Percentiles rank a stretch among this genome's conserved stretches.
phyloP scores from a whole-genome alignment of 2,888 invertebrate species.

The Amblyjoppa fuscipennis region DNA sequence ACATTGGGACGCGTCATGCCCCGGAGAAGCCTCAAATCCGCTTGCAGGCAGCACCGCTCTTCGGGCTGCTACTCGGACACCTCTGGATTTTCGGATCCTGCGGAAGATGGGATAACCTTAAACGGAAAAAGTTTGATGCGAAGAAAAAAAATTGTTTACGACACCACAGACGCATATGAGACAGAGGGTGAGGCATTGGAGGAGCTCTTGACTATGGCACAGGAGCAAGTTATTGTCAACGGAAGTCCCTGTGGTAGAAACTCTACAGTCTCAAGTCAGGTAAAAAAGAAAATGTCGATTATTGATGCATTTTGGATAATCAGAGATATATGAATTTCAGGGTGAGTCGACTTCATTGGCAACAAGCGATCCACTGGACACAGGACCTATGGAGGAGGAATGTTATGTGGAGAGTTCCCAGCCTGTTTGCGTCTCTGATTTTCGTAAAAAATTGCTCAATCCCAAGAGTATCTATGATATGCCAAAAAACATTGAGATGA shows the following conservation, averaged over 20 bases:
- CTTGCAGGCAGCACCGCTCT: not conserved
- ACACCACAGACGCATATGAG: not conserved
- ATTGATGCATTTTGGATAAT: not conserved
- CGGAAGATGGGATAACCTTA: not conserved
- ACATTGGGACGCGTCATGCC: conserved; percentile 53
- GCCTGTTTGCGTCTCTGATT: conserved; percentile 18
- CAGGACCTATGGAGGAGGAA: conserved; percentile 11
- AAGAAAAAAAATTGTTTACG: not conserved
- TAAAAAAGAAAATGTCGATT: not conserved
- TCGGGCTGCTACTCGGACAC: not conserved
- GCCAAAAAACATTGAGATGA: not conserved
- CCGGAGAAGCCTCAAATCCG: not conserved
- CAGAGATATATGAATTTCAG: conserved; percentile 13
- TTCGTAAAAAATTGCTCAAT: conserved; percentile 24
- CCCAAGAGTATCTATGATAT: not conserved
- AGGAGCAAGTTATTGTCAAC: not conserved
- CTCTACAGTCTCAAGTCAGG: conserved; percentile 10
- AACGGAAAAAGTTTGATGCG: not conserved
- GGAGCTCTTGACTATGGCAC: not conserved
- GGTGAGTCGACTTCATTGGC: conserved; percentile 3
- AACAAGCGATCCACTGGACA: not conserved
- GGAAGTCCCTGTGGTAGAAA: not conserved
- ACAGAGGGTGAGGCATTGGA: not conserved
- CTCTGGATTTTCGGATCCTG: not conserved
- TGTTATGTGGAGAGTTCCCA: conserved; percentile 54